phyloP scores from a whole-genome alignment of 2,888 invertebrate species.

The Mythimna pallens region DNA sequence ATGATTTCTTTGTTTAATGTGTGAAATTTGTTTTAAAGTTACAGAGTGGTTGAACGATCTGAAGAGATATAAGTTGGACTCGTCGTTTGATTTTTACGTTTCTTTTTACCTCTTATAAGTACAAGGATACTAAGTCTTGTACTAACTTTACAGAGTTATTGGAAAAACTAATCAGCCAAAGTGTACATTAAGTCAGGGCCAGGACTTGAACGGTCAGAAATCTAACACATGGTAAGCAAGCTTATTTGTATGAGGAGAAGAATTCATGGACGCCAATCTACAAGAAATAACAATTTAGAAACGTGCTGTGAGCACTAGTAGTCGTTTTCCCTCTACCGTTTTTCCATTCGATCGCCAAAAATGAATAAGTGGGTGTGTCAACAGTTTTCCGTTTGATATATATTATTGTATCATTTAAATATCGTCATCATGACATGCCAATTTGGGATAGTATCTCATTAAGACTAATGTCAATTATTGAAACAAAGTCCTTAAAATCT shows the following conservation, averaged over 20 bases:
- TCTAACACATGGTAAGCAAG: not conserved
- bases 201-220: not conserved
- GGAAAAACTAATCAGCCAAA: not conserved
- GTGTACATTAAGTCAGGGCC: not conserved
- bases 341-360: not conserved
- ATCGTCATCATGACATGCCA: constrained; percentile 16
- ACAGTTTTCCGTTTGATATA: constrained; percentile 4
- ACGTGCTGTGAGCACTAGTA: not conserved
- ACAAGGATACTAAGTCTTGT: not conserved
- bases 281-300: not conserved
- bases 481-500: not conserved
- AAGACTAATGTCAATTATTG: constrained; percentile 8
- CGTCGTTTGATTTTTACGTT: not conserved
- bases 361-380: constrained; percentile 28
- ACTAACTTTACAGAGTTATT: not conserved
- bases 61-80: not conserved
- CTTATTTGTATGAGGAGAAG: not conserved
- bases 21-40: not conserved
- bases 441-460: not conserved
- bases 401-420: constrained; percentile 17
- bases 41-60: not conserved
- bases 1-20: constrained; percentile 1
- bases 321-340: not conserved
- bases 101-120: not conserved
- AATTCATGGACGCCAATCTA: not conserved